Conservation (phyloP, 2,888 invertebrate genomes). For the Clepsis dumicolana region DNA sequence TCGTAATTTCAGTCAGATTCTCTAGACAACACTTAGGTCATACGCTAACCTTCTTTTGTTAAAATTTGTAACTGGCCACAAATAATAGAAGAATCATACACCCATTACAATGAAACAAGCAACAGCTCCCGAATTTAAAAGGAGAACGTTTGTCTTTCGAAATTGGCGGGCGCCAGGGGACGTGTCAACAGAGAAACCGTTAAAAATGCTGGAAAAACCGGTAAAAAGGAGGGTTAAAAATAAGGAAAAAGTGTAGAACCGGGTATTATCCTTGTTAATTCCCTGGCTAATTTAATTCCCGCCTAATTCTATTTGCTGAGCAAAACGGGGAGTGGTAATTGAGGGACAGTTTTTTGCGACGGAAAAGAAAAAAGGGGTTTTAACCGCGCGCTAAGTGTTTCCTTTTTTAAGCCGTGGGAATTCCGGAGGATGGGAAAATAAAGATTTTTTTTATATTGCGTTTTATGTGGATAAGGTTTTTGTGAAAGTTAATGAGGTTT, state of each 20-base stretch:
- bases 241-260: conserved; percentile 74
- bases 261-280: conserved; percentile 85
- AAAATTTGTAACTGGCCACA: conserved; percentile 22
- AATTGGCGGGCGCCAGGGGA: conserved; percentile 68
- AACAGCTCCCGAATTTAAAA: conserved; percentile 41
- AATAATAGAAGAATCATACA: conserved; percentile 38
- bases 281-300: conserved; percentile 84
- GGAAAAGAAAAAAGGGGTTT: conserved; percentile 68
- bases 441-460: not conserved
- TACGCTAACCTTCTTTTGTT: not conserved
- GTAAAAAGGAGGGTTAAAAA: conserved; percentile 58
- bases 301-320: conserved; percentile 85
- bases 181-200: conserved; percentile 66
- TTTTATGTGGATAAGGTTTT: not conserved
- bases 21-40: too few relatives aligned
- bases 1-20: too few relatives aligned
- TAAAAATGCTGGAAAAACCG: conserved; percentile 54
- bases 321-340: conserved; percentile 84
- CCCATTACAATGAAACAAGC: conserved; percentile 13
- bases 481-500: not conserved
- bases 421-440: conserved; percentile 39
- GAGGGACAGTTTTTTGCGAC: conserved; percentile 75
- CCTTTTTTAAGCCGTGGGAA: conserved; percentile 69
- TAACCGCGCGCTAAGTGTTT: conserved; percentile 54
- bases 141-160: conserved; percentile 60